Base-by-base conservation (phyloP, 1,140 invertebrate genomes). In the Tetramorium parvispinum region DNA sequence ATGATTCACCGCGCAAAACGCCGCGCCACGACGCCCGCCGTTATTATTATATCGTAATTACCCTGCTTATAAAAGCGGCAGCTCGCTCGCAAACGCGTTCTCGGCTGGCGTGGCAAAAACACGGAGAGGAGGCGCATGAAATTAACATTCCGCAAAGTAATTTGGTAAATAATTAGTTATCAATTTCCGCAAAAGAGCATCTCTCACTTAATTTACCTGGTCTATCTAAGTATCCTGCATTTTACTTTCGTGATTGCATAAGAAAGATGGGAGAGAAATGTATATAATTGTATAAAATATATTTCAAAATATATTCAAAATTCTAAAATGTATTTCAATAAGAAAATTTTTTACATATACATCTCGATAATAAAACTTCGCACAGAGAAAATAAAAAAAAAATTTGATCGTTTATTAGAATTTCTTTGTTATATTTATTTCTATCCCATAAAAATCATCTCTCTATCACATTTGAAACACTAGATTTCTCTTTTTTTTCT, bases 31-130 rank as follows among this genome's bases (percentile, higher is more conserved):
- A 55, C 37, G 21, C 6, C 49, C 21, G 59, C 24, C 55, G 75
- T 66, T 86, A 65, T 61, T 68, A 73, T 85, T 79, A 79, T 85
- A 68, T 78, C 24, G 83, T 79, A 87, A 87, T 86, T 87, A 57
- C 53, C 24, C 24, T 24, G 49, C 49, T 71, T 71, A 55, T 71
- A 71, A 71, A 81, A 82, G 51, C 78, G 13, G 76, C 53, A 71
- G 49, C 43, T 51, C 55, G 32, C 27, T 53, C 32, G 76, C 49
- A 61, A 70, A 78, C 53, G 65, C 63, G 46, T 85, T 85, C 66
- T 75, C 78, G n/a, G 32, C 51, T 37, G 59, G 70, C 37, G 46
- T 24, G 37, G n/a, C 53, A 66, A 63, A 85, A 61, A 82, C 40
- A 73, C 21, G 68, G 40, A 59, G 65, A 68, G 61, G 32, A 46